Base-by-base conservation (phyloP, 2,888 invertebrate genomes). In the Pantelozetes paolii region DNA sequence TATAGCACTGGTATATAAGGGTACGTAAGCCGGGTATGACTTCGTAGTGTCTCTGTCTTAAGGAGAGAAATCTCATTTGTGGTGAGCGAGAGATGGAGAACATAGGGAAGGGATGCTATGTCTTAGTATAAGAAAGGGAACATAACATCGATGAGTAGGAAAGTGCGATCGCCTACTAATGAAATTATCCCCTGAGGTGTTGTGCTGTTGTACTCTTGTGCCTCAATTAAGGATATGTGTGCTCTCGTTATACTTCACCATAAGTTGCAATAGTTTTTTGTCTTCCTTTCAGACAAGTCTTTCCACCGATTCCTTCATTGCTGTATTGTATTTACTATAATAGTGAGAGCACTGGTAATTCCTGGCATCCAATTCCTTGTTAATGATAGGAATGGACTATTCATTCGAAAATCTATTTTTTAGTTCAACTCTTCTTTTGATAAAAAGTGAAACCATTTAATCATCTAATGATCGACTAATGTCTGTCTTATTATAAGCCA, bases 151-250 rank as follows among this genome's bases (percentile, higher is more conserved):
- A 57, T 57, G 23, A 57, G 57, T 45, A 15, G 45, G 45, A 45
- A 45, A 45, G 45, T 45, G 45, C 45, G 45, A 45, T 45, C 13
- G 36, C 36, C 36, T 23, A 57, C 57, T 57, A 57, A 57, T 57
- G 26, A 57, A 57, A 57, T 57, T 57, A 57, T 57, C 57, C 57
- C 57, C 57, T 57, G 28, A 57, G 57, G 57, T 57, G 57, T 57
- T 57, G 57, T n/a, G n/a, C n/a, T n/a, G n/a, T n/a, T n/a, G n/a
- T n/a, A n/a, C n/a, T n/a, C n/a, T n/a, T n/a, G n/a, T 28, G 57
- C 23, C 57, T 28, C 23, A 57, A 57, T 57, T 57, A 57, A 57
- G 57, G 57, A 9, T 23, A 57, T 57, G 57, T 57, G 57, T 45
- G 45, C 45, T 45, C 45, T n/a, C 13, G 6, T 15, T 45, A 18